Evolutionary conservation across 2,888 invertebrate genomes (phyloP).

Genomic region (Harpalus rubripes): DNA sequence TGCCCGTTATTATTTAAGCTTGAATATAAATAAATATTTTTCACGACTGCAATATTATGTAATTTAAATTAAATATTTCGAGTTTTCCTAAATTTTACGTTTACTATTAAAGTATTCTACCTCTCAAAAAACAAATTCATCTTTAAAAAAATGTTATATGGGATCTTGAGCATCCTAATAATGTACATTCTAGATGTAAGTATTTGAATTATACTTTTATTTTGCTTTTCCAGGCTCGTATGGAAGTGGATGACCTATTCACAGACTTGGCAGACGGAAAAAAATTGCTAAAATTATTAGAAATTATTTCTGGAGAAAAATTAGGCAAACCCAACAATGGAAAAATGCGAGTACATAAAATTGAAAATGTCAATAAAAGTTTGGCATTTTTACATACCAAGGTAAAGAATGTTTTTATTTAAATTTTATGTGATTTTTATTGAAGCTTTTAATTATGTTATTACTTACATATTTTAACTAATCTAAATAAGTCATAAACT

Average conservation of each 20-base stretch:
- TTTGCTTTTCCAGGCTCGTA: slow-evolving; percentile 85
- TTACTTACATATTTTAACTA: slow-evolving; percentile 11
- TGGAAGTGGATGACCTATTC: slow-evolving; percentile 99
- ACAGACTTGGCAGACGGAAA: slow-evolving; percentile 97
- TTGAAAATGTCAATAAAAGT: slow-evolving; percentile 99
- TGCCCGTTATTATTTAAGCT: too few relatives aligned
- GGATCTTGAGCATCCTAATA: too few relatives aligned
- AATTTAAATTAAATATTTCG: too few relatives aligned
- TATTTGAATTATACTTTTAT: neutral
- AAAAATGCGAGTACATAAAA: slow-evolving; percentile 98
- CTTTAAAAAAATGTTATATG: too few relatives aligned
- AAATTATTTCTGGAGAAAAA: slow-evolving; percentile 99
- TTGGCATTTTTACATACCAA: slow-evolving; percentile 97
- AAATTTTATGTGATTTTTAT: slow-evolving; percentile 19
- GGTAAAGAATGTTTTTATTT: slow-evolving; percentile 76
- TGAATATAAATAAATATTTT: too few relatives aligned
- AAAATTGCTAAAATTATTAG: slow-evolving; percentile 93
- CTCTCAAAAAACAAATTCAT: too few relatives aligned
- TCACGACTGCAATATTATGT: too few relatives aligned
- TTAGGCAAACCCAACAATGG: slow-evolving; percentile 98
- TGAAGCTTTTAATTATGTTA: neutral
- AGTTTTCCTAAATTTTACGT: too few relatives aligned
- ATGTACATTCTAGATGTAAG: neutral
- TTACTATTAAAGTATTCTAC: too few relatives aligned
- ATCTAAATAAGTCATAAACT: slow-evolving; percentile 16